These are phyloP conservation scores for Isotomurus palustris DNA, from an alignment of 2,888 invertebrate species.

Conservation along the genomic window DNA sequence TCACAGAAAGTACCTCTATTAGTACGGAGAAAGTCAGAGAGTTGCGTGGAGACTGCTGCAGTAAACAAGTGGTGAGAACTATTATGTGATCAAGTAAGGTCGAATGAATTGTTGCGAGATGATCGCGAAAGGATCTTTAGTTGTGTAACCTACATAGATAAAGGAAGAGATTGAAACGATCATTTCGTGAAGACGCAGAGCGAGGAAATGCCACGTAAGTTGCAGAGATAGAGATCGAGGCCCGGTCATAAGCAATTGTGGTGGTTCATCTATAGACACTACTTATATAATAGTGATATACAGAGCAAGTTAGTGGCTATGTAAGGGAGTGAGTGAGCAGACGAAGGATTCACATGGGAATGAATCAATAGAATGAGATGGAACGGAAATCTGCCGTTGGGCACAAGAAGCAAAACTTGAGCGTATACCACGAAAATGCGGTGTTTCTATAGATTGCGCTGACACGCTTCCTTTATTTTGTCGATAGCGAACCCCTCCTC, in stretches of 20 bases:
- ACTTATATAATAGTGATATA: too few species aligned
- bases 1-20: not conserved
- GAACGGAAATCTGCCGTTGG: conserved; percentile 32
- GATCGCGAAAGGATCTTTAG: not conserved
- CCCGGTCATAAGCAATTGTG: not conserved
- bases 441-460: conserved; percentile 18
- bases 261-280: too few species aligned
- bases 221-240: not conserved
- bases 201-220: conserved; percentile 9
- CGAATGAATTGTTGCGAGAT: conserved; percentile 8
- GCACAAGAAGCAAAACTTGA: conserved; percentile 15
- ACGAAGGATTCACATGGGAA: conserved; percentile 27
- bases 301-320: conserved; percentile 17
- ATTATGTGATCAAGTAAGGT: not conserved
- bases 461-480: conserved; percentile 32
- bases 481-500: conserved; percentile 11
- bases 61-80: not conserved
- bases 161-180: conserved; percentile 12
- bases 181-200: conserved; percentile 5
- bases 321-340: conserved; percentile 25
- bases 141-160: too few species aligned
- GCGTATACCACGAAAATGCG: conserved; percentile 29
- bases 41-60: not conserved
- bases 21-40: not conserved
- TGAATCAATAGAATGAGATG: conserved; percentile 34